These are phyloP conservation scores for Chrysochloris asiatica DNA, from an alignment of 2,113 vertebrate genomes.

Conservation along the genomic window DNA sequence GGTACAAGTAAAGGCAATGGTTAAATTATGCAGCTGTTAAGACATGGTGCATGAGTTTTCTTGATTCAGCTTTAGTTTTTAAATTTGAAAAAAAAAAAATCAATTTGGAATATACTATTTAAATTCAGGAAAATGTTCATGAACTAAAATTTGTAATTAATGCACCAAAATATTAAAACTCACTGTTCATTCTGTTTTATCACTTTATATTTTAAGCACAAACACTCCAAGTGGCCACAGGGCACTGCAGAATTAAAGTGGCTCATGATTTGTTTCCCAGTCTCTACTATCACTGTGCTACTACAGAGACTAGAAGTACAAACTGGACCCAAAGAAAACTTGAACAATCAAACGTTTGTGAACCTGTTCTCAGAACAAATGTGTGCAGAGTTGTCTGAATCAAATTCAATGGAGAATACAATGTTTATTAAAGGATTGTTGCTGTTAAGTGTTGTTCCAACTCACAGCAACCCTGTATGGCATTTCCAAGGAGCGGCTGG, in stretches of 20 bases:
- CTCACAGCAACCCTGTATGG: too few species aligned
- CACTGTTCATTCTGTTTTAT: not conserved
- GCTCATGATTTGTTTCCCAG: too few species aligned
- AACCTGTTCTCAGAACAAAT: not conserved
- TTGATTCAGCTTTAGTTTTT: conserved; percentile 8
- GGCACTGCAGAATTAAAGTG: too few species aligned
- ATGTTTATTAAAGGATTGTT: not conserved
- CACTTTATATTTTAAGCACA: too few species aligned
- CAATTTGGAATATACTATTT: not conserved
- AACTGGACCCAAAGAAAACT: not conserved
- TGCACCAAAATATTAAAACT: not conserved
- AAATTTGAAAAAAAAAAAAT: not conserved
- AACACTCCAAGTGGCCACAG: too few species aligned
- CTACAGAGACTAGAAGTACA: not conserved
- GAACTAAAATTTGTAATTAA: not conserved
- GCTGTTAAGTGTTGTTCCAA: too few species aligned
- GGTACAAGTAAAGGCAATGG: not conserved
- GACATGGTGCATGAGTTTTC: not conserved
- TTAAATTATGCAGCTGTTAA: not conserved
- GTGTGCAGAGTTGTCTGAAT: not conserved
- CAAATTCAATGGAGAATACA: not conserved
- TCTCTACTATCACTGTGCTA: not conserved
- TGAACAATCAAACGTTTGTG: not conserved
- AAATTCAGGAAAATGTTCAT: not conserved
- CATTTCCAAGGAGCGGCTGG: too few species aligned